Percentiles rank a stretch among this genome's conserved stretches.
Conservation (phyloP, 2,888 invertebrate genomes). For the Clitarchus hookeri region DNA sequence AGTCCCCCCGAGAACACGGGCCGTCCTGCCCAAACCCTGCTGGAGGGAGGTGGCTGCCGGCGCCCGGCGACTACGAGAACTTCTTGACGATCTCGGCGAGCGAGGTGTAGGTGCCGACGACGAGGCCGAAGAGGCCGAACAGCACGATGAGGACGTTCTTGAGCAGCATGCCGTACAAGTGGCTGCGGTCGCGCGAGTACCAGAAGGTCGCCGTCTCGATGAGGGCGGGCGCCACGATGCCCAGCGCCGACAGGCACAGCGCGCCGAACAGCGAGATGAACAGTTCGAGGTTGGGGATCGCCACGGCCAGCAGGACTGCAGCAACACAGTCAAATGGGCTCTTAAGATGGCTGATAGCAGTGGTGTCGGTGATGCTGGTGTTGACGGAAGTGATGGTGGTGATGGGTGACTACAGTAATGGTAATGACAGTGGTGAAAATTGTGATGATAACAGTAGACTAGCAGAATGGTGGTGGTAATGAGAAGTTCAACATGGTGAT, state of each 20-base stretch:
- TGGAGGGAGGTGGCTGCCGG: too few species aligned
- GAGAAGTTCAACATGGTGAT: too few species aligned
- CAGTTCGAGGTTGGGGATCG: constrained; percentile 57
- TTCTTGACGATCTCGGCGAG: constrained; percentile 59
- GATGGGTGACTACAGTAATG: too few species aligned
- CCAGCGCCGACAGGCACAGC: constrained; percentile 57
- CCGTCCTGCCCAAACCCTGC: too few species aligned
- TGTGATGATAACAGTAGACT: too few species aligned
- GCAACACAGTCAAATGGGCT: constrained; percentile 35
- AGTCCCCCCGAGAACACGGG: too few species aligned
- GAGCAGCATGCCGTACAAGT: constrained; percentile 36
- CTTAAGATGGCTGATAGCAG: background rate
- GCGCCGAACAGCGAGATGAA: constrained; percentile 61
- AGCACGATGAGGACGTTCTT: constrained; percentile 40
- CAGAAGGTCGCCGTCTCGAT: constrained; percentile 58
- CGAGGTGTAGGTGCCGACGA: constrained; percentile 44
- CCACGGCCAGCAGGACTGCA: constrained; percentile 56
- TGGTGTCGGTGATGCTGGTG: background rate
- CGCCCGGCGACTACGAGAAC: constrained; percentile 53
- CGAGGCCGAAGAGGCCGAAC: constrained; percentile 42
- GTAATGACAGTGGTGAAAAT: too few species aligned
- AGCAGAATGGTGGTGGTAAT: too few species aligned
- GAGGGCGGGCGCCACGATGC: constrained; percentile 59
- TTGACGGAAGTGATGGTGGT: too few species aligned
- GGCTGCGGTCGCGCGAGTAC: constrained; percentile 43